Base-by-base conservation (phyloP, 2,888 invertebrate species). In the Lasioglossum zephyrum region DNA sequence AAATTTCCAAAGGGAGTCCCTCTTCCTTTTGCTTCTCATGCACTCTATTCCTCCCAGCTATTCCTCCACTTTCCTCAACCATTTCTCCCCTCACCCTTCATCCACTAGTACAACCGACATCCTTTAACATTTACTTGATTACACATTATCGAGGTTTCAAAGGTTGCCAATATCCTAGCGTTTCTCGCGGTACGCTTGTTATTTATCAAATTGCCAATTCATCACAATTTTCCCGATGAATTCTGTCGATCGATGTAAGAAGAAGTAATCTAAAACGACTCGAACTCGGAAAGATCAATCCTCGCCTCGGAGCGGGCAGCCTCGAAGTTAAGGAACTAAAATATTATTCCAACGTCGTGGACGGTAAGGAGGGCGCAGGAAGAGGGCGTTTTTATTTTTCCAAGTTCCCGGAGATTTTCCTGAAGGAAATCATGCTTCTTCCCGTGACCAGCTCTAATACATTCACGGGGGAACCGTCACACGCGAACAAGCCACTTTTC, bases 401-500 rank as follows among this genome's bases (percentile, higher is more conserved):
- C 69, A 53, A 22, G 41, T 36, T 70, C 16, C 18, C 31, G 44
- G 44, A 39, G 18, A 47, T 18, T 18, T 31, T 31, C 22, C 31
- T 18, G 18, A 70, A 69, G 69, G 44, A n/a, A 74, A 74, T 57
- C 69, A n/a, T 77, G 77, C 44, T 82, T 75, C 70, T 70, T 22
- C 1, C 69, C n/a, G 39, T 39, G 70, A 41, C 70, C 13, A 5
- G 63, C 36, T 73, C 66, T 82, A 82, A 83, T 83, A 73, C 82
- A 76, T 83, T 47, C 83, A 39, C 60, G 57, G 69, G 69, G 69
- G 26, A 39, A 11, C n/a, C 57, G 1, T 57, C 63, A 79, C 83
- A 73, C 85, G 83, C 79, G 75, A 85, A 57, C 53, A 22, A 66
- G 66, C 47, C 83, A 83, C 83, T 83, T 79, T 74, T 36, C 66